A percentile compares a stretch with the other conserved stretches of the same genome.
Evolutionary conservation across 1,140 invertebrate species (phyloP).

Genomic region (Globodera ellingtonae): DNA sequence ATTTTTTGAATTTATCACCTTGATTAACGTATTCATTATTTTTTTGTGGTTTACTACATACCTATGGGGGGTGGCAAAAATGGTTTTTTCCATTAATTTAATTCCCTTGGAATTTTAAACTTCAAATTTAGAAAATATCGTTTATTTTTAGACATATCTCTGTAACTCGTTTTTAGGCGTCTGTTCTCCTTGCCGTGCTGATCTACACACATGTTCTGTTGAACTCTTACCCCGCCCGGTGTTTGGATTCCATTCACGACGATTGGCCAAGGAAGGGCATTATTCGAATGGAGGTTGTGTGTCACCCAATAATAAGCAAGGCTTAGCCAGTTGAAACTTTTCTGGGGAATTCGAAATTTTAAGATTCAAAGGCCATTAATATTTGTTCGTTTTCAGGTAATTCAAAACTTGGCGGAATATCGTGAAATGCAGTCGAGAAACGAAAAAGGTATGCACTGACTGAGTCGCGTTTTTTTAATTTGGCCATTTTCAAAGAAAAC

Average conservation of each 20-base stretch:
- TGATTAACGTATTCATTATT: conserved; percentile 67
- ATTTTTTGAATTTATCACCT: conserved; percentile 85
- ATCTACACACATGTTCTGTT: conserved; percentile 93
- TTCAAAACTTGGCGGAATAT: conserved; percentile 33
- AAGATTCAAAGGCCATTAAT: not conserved
- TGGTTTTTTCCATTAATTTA: not conserved
- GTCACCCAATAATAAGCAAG: not conserved
- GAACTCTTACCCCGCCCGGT: conserved; percentile 86
- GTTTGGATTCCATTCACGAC: conserved; percentile 83
- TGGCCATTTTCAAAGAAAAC: too few relatives aligned
- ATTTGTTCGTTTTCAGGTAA: conserved; percentile 7
- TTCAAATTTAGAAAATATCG: too few relatives aligned
- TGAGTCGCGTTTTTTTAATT: too few relatives aligned
- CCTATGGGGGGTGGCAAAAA: conserved; percentile 17
- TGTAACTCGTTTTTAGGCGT: conserved; percentile 71
- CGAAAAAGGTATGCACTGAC: conserved; percentile 3
- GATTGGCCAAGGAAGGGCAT: conserved; percentile 94
- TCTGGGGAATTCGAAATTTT: not conserved
- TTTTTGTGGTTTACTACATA: conserved; percentile 12
- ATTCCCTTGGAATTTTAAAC: too few relatives aligned
- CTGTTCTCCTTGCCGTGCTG: conserved; percentile 84
- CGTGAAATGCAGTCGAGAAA: conserved; percentile 24
- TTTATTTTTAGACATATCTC: not conserved
- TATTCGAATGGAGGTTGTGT: conserved; percentile 80
- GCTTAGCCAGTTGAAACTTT: not conserved